Conservation (phyloP, 2,797 vertebrate species). For the Poeciliopsis turneri region DNA sequence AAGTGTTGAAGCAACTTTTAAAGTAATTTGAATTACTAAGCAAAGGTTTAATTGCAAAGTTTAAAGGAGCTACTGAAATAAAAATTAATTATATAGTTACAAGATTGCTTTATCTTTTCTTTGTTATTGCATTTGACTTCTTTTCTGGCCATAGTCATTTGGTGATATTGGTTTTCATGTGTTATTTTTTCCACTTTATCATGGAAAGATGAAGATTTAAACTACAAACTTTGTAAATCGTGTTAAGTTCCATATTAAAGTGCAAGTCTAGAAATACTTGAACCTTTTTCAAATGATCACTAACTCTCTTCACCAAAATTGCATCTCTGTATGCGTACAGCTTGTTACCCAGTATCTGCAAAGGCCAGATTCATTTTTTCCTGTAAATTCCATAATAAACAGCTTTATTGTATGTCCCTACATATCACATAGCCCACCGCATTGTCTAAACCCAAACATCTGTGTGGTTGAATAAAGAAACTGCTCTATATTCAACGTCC, state of each 20-base stretch:
- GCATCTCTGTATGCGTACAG: not conserved
- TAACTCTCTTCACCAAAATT: not conserved
- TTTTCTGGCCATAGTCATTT: not conserved
- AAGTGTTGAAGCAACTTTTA: not conserved
- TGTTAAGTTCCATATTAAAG: not conserved
- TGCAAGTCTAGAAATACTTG: not conserved
- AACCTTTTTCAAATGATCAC: not conserved
- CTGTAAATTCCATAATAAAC: not conserved
- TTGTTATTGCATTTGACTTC: not conserved
- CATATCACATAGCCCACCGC: not conserved
- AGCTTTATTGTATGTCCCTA: not conserved
- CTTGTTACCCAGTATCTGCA: not conserved
- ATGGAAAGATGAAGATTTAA: not conserved
- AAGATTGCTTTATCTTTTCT: not conserved
- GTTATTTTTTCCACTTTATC: not conserved
- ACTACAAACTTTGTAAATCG: not conserved
- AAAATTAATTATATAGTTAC: not conserved
- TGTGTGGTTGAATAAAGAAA: not conserved
- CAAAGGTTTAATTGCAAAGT: not conserved
- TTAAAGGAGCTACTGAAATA: not conserved
- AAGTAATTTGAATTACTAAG: not conserved
- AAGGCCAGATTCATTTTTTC: not conserved
- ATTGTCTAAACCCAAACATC: not conserved
- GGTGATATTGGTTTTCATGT: not conserved
- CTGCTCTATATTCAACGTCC: slow-evolving; percentile 4